Percentiles rank a stretch among this genome's conserved stretches.
Evolutionary conservation across 2,113 vertebrate species (phyloP).

Genomic region (Solea solea): DNA sequence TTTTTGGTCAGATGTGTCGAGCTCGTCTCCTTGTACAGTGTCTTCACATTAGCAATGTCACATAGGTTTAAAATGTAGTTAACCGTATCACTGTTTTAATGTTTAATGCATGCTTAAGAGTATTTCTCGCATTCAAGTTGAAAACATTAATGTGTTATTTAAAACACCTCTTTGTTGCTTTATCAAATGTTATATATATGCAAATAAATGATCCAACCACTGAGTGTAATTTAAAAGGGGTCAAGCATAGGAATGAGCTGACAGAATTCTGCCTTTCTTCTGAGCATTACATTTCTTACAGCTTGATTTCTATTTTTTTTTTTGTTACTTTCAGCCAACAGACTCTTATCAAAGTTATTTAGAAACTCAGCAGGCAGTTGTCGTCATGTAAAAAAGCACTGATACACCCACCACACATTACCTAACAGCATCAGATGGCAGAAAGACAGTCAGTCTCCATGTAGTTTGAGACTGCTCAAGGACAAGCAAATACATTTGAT

Average conservation of each 20-base stretch:
- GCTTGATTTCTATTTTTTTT: too few species aligned
- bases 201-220: neutral
- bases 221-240: neutral
- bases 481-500: too few species aligned
- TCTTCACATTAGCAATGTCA: conserved; percentile 27
- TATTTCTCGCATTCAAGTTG: neutral
- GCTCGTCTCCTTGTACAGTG: conserved; percentile 22
- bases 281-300: neutral
- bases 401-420: too few species aligned
- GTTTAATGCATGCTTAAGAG: neutral
- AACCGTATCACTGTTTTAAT: neutral
- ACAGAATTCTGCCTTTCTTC: neutral
- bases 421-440: too few species aligned
- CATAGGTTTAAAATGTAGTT: neutral
- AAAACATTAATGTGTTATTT: neutral
- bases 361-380: too few species aligned
- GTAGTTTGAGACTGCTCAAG: too few species aligned
- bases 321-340: neutral
- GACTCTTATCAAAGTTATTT: neutral
- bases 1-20: conserved; percentile 45
- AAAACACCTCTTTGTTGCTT: too few species aligned
- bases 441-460: too few species aligned
- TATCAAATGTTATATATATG: too few species aligned
- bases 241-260: neutral
- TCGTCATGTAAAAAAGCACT: too few species aligned